These are phyloP conservation scores for Ranitomeya imitator DNA, from an alignment of 2,113 vertebrate species.

Conservation along the genomic window DNA sequence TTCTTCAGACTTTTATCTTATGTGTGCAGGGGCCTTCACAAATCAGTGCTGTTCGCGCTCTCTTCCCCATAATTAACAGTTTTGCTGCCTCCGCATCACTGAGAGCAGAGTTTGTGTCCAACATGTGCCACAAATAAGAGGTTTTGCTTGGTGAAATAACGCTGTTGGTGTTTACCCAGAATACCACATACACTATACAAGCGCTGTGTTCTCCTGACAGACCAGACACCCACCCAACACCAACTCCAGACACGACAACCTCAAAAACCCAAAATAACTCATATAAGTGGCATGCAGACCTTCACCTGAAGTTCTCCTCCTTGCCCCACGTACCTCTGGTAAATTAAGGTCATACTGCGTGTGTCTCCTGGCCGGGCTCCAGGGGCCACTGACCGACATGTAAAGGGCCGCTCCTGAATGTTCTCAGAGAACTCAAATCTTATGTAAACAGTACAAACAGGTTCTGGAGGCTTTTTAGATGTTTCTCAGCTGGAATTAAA, in stretches of 20 bases:
- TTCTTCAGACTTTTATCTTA: too few relatives aligned
- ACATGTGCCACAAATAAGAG: background rate
- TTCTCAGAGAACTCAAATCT: background rate
- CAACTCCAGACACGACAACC: background rate
- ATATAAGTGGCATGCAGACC: background rate
- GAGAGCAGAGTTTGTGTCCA: background rate
- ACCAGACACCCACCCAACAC: background rate
- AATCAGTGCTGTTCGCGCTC: too few relatives aligned
- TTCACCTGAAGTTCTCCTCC: background rate
- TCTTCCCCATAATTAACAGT: background rate
- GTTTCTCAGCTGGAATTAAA: slow-evolving; percentile 14
- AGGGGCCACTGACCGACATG: background rate
- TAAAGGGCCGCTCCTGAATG: background rate
- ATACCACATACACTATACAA: too few relatives aligned
- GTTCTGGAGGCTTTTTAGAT: background rate
- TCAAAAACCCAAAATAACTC: background rate
- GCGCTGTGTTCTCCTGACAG: background rate
- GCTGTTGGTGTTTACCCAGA: background rate
- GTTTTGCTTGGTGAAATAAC: background rate
- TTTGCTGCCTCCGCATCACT: background rate
- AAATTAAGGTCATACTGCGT: background rate
- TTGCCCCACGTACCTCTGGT: background rate
- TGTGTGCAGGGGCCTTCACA: too few relatives aligned
- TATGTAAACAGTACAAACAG: background rate
- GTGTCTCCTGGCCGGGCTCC: background rate